Percentiles rank a stretch among this genome's conserved stretches.
Evolutionary conservation across 1,140 invertebrate species (phyloP).

Genomic region (Brachionus rubens): DNA sequence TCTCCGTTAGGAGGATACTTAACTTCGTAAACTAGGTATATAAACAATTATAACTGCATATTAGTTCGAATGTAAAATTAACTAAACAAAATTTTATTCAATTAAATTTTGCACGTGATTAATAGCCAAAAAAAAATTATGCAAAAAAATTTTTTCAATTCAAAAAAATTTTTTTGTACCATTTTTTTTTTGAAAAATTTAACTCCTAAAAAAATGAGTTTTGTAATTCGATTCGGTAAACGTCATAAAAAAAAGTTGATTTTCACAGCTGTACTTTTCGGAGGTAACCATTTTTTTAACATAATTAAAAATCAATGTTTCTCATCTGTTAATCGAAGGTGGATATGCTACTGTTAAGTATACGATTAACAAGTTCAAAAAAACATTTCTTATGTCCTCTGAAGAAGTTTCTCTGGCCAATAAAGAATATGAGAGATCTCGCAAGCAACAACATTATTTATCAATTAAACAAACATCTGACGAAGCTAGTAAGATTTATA

Average conservation of each 20-base stretch:
- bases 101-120: no score
- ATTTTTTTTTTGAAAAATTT: not conserved
- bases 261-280: not conserved
- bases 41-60: no score
- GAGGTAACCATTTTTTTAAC: no score
- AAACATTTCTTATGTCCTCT: not conserved
- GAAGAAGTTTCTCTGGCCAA: not conserved
- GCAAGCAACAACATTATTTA: not conserved
- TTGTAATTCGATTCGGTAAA: not conserved
- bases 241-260: constrained; percentile 22
- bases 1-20: no score
- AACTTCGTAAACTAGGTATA: no score
- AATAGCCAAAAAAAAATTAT: no score
- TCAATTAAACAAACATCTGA: constrained; percentile 30
- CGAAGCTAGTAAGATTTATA: not conserved
- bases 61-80: no score
- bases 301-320: not conserved
- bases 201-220: constrained; percentile 11
- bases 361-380: not conserved
- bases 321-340: not conserved
- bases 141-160: not conserved
- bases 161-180: not conserved
- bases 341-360: constrained; percentile 1
- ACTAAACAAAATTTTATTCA: no score
- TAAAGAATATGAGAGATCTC: not conserved